Evolutionary conservation across 2,797 vertebrate genomes (phyloP).

Genomic region (Masticophis lateralis): DNA sequence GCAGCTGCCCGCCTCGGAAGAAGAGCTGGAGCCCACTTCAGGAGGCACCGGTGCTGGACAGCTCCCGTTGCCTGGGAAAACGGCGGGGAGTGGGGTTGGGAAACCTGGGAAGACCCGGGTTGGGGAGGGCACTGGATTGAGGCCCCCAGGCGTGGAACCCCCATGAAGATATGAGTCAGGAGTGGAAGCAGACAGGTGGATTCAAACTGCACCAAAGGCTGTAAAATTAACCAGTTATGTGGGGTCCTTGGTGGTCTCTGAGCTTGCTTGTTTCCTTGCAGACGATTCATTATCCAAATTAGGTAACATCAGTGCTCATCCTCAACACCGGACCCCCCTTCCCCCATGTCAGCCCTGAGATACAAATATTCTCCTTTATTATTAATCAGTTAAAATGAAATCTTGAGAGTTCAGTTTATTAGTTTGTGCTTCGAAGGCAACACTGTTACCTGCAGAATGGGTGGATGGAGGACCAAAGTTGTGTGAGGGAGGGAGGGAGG

Average conservation of each 20-base stretch:
- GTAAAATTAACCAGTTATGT: not conserved
- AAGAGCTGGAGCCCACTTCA: not conserved
- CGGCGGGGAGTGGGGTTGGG: fast-evolving
- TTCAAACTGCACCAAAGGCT: not conserved
- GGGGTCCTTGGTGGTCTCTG: not conserved
- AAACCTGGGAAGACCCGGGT: not conserved
- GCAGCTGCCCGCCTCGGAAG: not conserved
- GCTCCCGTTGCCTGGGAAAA: not conserved
- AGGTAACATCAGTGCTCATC: not conserved
- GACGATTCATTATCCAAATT: not conserved
- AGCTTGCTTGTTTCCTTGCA: not conserved
- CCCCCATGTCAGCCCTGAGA: not conserved
- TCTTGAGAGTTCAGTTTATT: not conserved
- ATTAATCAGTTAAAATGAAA: not conserved
- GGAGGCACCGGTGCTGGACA: not conserved
- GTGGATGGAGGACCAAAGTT: not conserved
- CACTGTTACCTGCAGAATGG: not conserved
- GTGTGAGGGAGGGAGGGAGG: too few relatives aligned
- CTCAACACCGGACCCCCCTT: too few relatives aligned
- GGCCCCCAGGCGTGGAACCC: not conserved
- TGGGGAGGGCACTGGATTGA: not conserved
- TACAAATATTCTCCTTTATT: not conserved
- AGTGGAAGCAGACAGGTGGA: not conserved
- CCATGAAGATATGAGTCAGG: not conserved
- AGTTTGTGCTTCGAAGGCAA: not conserved